Conservation (phyloP, 2,888 invertebrate species). For the Drosophila cyrtoloma region DNA sequence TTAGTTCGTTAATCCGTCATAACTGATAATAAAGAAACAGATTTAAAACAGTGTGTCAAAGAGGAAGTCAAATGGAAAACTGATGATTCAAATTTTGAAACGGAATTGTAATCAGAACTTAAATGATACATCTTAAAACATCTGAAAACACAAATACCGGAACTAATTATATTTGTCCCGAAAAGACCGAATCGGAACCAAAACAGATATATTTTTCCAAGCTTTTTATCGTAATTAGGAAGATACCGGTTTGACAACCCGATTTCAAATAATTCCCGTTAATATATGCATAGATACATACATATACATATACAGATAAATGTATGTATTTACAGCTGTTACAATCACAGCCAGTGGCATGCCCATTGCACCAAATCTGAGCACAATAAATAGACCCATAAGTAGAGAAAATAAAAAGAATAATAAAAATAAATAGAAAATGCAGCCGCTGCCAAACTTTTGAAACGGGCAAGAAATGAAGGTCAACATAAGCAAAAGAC, state of each 20-base stretch:
- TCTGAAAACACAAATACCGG: no score
- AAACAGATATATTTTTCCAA: neutral
- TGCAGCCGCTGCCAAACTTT: conserved; percentile 60
- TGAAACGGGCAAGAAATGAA: conserved; percentile 69
- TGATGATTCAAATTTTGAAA: no score
- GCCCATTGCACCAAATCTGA: conserved; percentile 36
- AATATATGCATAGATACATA: neutral
- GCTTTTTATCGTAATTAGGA: neutral
- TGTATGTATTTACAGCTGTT: conserved; percentile 5
- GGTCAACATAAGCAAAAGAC: conserved; percentile 63
- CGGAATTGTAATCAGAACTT: no score
- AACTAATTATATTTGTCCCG: neutral
- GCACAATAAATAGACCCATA: conserved; percentile 38
- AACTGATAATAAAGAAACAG: neutral
- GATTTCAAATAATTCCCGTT: neutral
- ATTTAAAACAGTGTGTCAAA: neutral
- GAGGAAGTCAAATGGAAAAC: neutral
- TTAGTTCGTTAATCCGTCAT: neutral
- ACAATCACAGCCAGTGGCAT: conserved; percentile 11
- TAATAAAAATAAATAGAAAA: conserved; percentile 20
- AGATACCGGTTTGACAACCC: neutral
- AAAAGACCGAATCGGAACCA: neutral
- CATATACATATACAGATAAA: neutral
- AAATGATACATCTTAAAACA: no score
- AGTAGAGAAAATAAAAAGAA: conserved; percentile 1